These are phyloP conservation scores for Ranitomeya variabilis DNA, from an alignment of 2,113 vertebrate genomes.

Conservation along the genomic window DNA sequence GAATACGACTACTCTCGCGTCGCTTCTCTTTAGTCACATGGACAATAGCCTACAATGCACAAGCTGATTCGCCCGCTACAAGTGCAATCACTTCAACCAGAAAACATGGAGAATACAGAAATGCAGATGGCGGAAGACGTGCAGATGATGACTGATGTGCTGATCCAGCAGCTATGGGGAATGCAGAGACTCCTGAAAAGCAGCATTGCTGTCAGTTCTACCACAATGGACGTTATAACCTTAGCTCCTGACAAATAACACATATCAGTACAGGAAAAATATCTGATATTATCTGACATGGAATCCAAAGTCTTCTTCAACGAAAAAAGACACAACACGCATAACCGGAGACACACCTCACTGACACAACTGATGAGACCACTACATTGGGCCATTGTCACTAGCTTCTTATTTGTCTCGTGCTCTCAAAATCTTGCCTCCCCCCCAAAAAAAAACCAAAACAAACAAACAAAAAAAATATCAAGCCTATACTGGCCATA, in stretches of 20 bases:
- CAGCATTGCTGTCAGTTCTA: slow-evolving; percentile 9
- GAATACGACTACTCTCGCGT: slow-evolving; percentile 23
- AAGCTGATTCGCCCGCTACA: neutral
- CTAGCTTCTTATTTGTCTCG: no score
- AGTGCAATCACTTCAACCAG: neutral
- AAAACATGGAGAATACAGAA: neutral
- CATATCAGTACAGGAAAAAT: neutral
- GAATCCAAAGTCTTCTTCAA: neutral
- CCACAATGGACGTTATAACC: slow-evolving; percentile 3
- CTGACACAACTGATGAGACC: no score
- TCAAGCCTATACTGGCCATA: no score
- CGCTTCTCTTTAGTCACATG: neutral
- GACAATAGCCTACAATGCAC: neutral
- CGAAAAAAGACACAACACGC: neutral
- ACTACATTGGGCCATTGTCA: no score
- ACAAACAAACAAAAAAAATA: no score
- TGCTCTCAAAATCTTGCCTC: no score
- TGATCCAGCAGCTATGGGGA: neutral
- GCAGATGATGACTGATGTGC: neutral
- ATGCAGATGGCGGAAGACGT: neutral
- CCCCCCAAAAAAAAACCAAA: no score
- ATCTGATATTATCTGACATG: neutral
- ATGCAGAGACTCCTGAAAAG: neutral
- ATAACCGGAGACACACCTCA: no score
- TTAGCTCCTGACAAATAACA: neutral